These are phyloP conservation scores for Gulo gulo DNA, from an alignment of 2,113 vertebrate species.

Conservation along the genomic window DNA sequence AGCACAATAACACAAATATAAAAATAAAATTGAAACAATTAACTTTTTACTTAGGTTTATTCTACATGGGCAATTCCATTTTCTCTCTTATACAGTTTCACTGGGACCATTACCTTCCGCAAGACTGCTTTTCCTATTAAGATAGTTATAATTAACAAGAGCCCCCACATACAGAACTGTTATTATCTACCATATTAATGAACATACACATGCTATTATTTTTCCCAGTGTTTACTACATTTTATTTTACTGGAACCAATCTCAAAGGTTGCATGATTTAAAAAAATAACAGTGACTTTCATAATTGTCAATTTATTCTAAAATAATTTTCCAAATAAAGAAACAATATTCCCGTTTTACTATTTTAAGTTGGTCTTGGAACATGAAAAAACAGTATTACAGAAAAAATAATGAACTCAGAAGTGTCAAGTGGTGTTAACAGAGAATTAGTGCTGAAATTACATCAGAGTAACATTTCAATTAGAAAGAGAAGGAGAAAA, in stretches of 20 bases:
- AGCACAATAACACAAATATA: slow-evolving; percentile 12
- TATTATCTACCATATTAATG: neutral
- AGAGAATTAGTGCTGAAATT: neutral
- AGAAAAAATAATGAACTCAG: neutral
- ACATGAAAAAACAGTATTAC: neutral
- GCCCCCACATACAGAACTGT: neutral
- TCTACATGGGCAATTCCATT: neutral
- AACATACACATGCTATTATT: neutral
- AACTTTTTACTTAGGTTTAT: slow-evolving; percentile 1
- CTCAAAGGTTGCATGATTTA: neutral
- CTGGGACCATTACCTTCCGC: neutral
- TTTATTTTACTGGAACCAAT: neutral
- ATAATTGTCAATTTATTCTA: neutral
- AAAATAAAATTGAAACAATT: slow-evolving; percentile 40
- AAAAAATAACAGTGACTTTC: neutral
- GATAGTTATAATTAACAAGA: slow-evolving; percentile 39
- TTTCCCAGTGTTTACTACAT: neutral
- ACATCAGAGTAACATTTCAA: neutral
- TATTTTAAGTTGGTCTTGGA: slow-evolving; percentile 5
- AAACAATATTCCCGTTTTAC: neutral
- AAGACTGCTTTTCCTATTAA: neutral
- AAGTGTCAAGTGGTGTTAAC: neutral
- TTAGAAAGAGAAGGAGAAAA: slow-evolving; percentile 5
- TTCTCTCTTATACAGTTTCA: neutral
- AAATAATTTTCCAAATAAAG: slow-evolving; percentile 20